Conservation (phyloP, 2,888 invertebrate genomes). For the Sphaeridia pumilis region DNA sequence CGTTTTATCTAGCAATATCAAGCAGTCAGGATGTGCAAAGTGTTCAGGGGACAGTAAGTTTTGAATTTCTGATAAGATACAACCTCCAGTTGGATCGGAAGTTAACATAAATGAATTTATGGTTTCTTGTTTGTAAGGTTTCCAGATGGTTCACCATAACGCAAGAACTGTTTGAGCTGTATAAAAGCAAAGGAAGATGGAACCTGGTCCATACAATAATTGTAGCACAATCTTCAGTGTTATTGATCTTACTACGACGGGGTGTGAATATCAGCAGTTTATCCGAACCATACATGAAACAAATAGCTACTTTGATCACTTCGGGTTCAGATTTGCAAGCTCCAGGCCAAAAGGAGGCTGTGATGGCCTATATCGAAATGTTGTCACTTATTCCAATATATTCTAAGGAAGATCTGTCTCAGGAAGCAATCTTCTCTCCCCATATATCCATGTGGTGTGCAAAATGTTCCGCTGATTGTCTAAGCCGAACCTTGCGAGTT, state of each 20-base stretch:
- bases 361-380: slow-evolving; percentile 30
- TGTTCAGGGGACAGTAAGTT: background rate
- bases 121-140: background rate
- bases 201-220: too few species aligned
- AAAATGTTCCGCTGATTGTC: slow-evolving; percentile 20
- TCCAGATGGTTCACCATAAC: too few species aligned
- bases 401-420: slow-evolving; percentile 15
- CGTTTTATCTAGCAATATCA: slow-evolving; percentile 21
- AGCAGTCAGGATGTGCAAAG: too few species aligned
- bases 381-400: slow-evolving; percentile 17
- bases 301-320: slow-evolving; percentile 4
- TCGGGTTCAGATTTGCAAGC: too few species aligned
- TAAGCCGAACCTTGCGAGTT: slow-evolving; percentile 21
- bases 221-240: slow-evolving; percentile 5
- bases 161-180: too few species aligned
- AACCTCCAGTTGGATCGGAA: background rate
- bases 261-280: background rate
- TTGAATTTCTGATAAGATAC: background rate
- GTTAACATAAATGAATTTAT: background rate
- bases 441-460: slow-evolving; percentile 29
- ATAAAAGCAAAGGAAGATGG: too few species aligned
- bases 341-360: slow-evolving; percentile 16
- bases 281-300: slow-evolving; percentile 1
- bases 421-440: slow-evolving; percentile 20
- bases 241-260: slow-evolving; percentile 5